Conservation (phyloP, 1,140 invertebrate species). For the Antheraea pernyi region DNA sequence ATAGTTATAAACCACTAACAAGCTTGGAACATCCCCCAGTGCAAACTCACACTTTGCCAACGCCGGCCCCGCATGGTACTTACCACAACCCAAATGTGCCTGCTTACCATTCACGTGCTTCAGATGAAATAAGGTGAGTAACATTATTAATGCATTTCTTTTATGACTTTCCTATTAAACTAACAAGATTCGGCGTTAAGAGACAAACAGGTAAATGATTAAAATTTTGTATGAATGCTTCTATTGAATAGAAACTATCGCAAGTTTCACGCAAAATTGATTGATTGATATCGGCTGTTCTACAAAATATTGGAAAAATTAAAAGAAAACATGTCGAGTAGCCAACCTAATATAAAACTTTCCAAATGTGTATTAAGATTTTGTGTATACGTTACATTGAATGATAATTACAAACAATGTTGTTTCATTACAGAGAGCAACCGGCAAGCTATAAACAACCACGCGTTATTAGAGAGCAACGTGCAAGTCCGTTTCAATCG, state of each 20-base stretch:
- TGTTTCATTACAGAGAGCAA: slow-evolving; percentile 70
- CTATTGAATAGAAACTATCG: background rate
- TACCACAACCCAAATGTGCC: slow-evolving; percentile 70
- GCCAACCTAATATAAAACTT: background rate
- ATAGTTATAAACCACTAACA: slow-evolving; percentile 58
- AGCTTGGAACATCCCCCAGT: slow-evolving; percentile 65
- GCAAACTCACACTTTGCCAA: slow-evolving; percentile 55
- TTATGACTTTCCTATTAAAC: background rate
- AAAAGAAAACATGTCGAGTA: no score
- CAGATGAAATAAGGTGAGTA: slow-evolving; percentile 71
- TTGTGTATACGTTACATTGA: slow-evolving; percentile 11
- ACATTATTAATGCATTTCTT: background rate
- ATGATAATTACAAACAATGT: background rate
- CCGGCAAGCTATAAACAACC: slow-evolving; percentile 52
- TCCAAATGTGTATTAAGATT: background rate
- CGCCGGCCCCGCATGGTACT: slow-evolving; percentile 45
- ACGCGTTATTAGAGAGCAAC: slow-evolving; percentile 47
- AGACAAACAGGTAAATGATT: background rate
- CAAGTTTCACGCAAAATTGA: no score
- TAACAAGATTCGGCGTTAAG: background rate
- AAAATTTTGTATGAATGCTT: background rate
- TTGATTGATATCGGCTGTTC: no score
- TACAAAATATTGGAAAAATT: no score
- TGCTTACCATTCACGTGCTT: slow-evolving; percentile 63
- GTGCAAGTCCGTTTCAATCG: slow-evolving; percentile 70